Evolutionary conservation across 2,113 vertebrate genomes (phyloP), one percentile per base, ranked within the genome.

Genomic region (Psittacara wagleri): DNA sequence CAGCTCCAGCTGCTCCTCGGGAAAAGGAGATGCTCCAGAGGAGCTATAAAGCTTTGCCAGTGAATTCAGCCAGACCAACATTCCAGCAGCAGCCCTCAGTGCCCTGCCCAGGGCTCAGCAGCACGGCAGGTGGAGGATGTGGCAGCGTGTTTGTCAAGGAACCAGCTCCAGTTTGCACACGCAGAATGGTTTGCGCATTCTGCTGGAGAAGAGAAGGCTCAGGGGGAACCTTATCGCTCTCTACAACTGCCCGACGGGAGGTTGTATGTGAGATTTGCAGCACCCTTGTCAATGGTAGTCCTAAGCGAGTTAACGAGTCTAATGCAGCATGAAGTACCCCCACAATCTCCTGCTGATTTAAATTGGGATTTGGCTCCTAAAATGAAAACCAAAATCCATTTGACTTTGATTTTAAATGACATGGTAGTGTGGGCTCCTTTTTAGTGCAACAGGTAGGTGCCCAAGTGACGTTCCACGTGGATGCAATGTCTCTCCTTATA

Each of bases 361-460:
- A 92, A 83, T 8, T 22, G 51, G 46, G 24, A 90, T 68, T 63
- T 75, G 37, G n/a, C 55, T 54, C 55, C 33, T 57, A 39, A 80
- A 82, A 61, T 5, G 4, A 84, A 72, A 86, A 79, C 3, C 23
- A n/a, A 75, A 69, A 66, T 0, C 0, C 22, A 55, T 44, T 61
- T 46, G 39, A 84, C 51, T 86, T n/a, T 7, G 8, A 39, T 78
- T 89, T 92, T 54, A 70, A 73, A 78, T 41, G 18, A 55, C 1
- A 0, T 1, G 1, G 27, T 15, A 68, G 55, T 0, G 0, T 0
- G 2, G 12, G n/a, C 57, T 84, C 27, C 35, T 18, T 27, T 11
- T 82, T 20, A 63, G 33, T 6, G 28, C 51, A 75, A 68, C 0
- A 0, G 37, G 59, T 49, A 92, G 43, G 37, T 61, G 20, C 17